Conservation (phyloP, 2,888 invertebrate species). For the Trissolcus japonicus region DNA sequence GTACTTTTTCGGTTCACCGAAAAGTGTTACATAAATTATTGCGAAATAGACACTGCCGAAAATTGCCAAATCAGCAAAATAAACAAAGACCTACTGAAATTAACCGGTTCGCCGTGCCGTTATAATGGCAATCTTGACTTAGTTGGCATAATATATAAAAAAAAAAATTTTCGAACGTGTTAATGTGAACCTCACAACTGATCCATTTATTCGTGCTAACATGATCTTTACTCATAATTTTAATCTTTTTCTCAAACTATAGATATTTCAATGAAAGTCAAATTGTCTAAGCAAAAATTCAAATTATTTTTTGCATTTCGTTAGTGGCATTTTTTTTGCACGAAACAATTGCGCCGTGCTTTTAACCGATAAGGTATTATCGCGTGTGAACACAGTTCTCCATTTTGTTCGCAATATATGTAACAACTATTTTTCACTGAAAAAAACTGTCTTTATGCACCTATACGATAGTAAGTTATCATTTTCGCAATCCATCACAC, state of each 20-base stretch:
- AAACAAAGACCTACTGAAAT: conserved; percentile 13
- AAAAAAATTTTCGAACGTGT: neutral
- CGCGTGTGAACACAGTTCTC: conserved; percentile 56
- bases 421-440: conserved; percentile 40
- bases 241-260: too few species aligned
- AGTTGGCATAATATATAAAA: neutral
- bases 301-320: conserved; percentile 17
- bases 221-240: too few species aligned
- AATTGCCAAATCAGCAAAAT: conserved; percentile 8
- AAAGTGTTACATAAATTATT: too few species aligned
- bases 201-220: too few species aligned
- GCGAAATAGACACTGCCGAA: too few species aligned
- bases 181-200: too few species aligned
- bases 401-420: conserved; percentile 37
- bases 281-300: conserved; percentile 53
- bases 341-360: conserved; percentile 59
- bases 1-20: too few species aligned
- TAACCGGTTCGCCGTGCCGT: conserved; percentile 11
- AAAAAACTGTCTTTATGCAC: conserved; percentile 40
- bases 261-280: conserved; percentile 28
- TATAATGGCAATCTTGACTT: conserved; percentile 1
- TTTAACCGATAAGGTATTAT: conserved; percentile 62
- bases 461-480: conserved; percentile 49
- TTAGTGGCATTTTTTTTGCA: conserved; percentile 50
- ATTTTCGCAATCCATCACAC: neutral